Percentiles rank a stretch among this genome's conserved stretches.
phyloP scores from a whole-genome alignment of 2,113 vertebrate species.

The Psephotus haematonotus region DNA sequence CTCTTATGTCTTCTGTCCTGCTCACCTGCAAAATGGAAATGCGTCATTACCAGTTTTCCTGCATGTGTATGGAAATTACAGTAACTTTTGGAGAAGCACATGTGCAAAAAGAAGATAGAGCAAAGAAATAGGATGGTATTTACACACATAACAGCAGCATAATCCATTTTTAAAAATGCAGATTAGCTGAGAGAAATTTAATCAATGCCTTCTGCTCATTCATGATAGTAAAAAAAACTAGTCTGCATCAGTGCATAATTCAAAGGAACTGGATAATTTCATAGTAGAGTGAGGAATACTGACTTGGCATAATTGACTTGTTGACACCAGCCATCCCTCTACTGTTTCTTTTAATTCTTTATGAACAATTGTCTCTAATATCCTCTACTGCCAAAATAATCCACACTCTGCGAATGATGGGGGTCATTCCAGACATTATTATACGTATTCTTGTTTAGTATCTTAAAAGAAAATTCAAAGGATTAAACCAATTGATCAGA shows the following conservation, averaged over 20 bases:
- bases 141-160: background rate
- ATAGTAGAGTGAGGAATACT: conserved; percentile 3
- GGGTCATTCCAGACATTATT: background rate
- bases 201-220: conserved; percentile 45
- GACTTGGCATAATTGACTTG: background rate
- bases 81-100: background rate
- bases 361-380: background rate
- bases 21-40: background rate
- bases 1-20: background rate
- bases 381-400: background rate
- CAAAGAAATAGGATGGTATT: background rate
- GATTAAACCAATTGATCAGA: background rate
- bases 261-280: conserved; percentile 6
- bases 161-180: conserved; percentile 1
- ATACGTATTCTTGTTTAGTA: background rate
- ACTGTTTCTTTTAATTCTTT: background rate
- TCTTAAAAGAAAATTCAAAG: background rate
- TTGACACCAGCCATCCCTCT: background rate
- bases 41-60: background rate
- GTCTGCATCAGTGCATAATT: background rate
- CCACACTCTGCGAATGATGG: background rate
- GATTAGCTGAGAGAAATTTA: conserved; percentile 8
- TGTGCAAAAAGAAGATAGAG: background rate
- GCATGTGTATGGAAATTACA: background rate
- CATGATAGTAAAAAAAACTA: conserved; percentile 12